Base-by-base conservation (phyloP, 2,888 invertebrate genomes). In the Luperina nickerlii region DNA sequence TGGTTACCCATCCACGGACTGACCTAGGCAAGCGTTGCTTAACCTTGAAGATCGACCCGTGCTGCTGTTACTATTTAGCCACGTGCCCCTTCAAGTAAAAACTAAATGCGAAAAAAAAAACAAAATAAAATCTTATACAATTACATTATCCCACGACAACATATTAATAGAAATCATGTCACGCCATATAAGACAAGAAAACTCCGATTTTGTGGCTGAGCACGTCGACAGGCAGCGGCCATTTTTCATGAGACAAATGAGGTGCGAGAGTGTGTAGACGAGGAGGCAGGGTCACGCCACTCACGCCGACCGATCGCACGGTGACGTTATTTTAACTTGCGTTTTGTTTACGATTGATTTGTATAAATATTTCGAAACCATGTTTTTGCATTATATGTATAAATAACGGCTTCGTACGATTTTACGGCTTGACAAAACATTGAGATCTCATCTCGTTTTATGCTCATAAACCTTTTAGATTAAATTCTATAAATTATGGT, bases 191-290 rank as follows among this genome's bases (percentile, higher is more conserved):
- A 74, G 81, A 70, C 68, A 75, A 76, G 82, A 69, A 74, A 85
- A 68, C n/a, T 63, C 32, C n/a, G 76, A 85, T 84, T 85, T 85
- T 65, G 71, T 77, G 77, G 76, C 65, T 74, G 82, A 85, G 67
- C 76, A 74, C 76, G 73, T 77, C 51, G 27, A 32, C 32, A 54
- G 54, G 60, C 67, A 48, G 48, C 74, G 62, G 54, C 54, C 78
- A 88, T 88, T 79, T 88, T 80, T 88, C 82, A 87, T 48, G 72
- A 65, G 83, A 70, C 84, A 85, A 88, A 88, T 88, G 87, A 88
- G 81, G 51, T 87, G 87, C 69, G 74, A 67, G 76, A 76, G 81
- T 75, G 42, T 78, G 78, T 70, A 78, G 81, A 67, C 69, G 78
- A 80, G 77, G 51, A 70, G 68, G 76, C 69, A 69, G 62, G 73